These are phyloP conservation scores for Stomatorhinus walkeri DNA, from an alignment of 2,797 vertebrate genomes.

Conservation along the genomic window DNA sequence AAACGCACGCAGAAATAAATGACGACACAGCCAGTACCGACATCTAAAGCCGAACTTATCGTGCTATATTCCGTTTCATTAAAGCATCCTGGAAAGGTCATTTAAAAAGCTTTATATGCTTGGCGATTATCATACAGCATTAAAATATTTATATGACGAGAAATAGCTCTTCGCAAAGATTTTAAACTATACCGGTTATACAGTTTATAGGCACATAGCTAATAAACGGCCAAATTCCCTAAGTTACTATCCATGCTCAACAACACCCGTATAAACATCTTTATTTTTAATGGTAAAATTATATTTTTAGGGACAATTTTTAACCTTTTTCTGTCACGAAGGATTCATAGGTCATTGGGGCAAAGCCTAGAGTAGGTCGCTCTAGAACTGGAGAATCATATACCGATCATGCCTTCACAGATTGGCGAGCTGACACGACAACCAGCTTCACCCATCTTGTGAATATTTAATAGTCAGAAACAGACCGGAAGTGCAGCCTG, in stretches of 20 bases:
- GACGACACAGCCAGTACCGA: not conserved
- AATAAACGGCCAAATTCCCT: not conserved
- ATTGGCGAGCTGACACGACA: not conserved
- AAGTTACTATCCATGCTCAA: not conserved
- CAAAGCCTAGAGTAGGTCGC: not conserved
- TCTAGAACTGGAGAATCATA: not conserved
- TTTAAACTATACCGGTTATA: not conserved
- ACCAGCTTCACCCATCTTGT: not conserved
- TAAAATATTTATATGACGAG: not conserved
- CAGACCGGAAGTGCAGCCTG: not conserved
- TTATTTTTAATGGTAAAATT: not conserved
- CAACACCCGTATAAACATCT: not conserved
- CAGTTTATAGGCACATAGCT: not conserved
- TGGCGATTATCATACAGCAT: constrained; percentile 4
- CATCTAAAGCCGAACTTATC: not conserved
- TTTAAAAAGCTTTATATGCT: not conserved
- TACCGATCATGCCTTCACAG: not conserved
- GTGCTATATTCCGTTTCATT: not conserved
- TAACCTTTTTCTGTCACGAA: not conserved
- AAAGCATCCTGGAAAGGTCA: not conserved
- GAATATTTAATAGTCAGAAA: not conserved
- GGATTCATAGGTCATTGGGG: not conserved
- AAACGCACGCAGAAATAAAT: not conserved
- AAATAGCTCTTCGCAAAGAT: not conserved
- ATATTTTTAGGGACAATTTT: too few species aligned